These are phyloP conservation scores for Lophius americanus DNA, from an alignment of 2,797 vertebrate genomes.

Conservation along the genomic window DNA sequence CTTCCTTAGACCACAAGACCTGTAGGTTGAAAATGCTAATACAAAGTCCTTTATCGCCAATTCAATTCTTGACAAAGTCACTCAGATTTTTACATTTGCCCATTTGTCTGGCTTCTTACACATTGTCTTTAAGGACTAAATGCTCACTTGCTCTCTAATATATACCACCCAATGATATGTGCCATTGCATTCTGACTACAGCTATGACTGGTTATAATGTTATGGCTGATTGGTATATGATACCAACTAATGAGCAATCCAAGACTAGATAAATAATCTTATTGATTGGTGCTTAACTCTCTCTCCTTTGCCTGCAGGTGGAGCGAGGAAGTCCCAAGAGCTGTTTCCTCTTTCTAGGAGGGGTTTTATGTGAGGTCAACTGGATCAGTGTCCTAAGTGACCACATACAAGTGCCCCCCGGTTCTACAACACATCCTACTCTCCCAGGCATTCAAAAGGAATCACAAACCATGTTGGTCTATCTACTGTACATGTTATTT, in stretches of 20 bases:
- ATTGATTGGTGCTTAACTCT: neutral
- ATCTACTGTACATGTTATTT: slow-evolving; percentile 93
- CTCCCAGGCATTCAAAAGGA: slow-evolving; percentile 60
- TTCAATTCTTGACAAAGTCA: no score
- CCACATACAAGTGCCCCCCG: slow-evolving; percentile 82
- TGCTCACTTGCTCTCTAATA: no score
- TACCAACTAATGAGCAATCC: neutral
- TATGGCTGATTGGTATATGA: neutral
- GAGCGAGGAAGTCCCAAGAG: slow-evolving; percentile 97
- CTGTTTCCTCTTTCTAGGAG: slow-evolving; percentile 95
- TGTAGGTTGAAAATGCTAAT: no score
- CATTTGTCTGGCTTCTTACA: no score
- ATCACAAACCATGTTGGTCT: slow-evolving; percentile 90
- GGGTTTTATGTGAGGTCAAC: slow-evolving; percentile 93
- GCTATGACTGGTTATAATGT: no score
- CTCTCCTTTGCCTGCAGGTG: slow-evolving; percentile 78
- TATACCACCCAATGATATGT: no score
- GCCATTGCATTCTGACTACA: no score
- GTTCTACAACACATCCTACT: slow-evolving; percentile 70
- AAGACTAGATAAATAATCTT: no score
- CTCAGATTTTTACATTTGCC: no score
- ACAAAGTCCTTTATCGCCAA: no score
- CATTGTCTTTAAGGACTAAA: no score
- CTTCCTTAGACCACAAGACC: no score
- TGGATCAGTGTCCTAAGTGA: slow-evolving; percentile 94